Evolutionary conservation across 2,797 vertebrate species (phyloP), one percentile per base, ranked within the genome.

Genomic region (Staurois parvus): DNA sequence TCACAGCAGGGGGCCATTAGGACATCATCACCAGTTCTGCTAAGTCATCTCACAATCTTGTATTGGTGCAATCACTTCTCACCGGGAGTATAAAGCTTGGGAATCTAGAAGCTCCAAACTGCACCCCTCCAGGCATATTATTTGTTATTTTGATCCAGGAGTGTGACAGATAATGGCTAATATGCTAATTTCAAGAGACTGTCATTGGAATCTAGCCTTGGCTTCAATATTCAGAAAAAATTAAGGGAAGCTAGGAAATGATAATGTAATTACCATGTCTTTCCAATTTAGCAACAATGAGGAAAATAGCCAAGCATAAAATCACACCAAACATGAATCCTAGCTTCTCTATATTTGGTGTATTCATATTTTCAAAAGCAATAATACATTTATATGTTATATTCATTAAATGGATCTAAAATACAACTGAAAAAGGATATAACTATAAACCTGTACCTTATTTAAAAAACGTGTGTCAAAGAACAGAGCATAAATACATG

Each of bases 31-130:
- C 84, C 87, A 88, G 90, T 92, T 93, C 92, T 94, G 91, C 92
- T 92, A 93, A 94, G 93, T 94, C 93, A 93, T 93, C 92, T 93
- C 90, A 92, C 92, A 92, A 93, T 94, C 92, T 90, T 90, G 90
- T 91, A 92, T 93, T 91, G 92, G 89, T 92, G 92, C 94, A 93
- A 90, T 94, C 91, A 91, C 87, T 88, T 94, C 91, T 93, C 90
- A 92, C 90, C 88, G 87, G 90, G 91, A 89, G 88, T 91, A 86
- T 92, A 89, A 85, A 87, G 92, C 91, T 90, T 40, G 89, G 89
- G 86, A 92, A 92, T 92, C 89, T 88, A 89, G 90, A 91, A 92
- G 91, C 88, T 91, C 90, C 89, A 91, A 90, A 90, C 78, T 2
- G 81, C 88, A 87, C 83, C 91, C 89, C 92, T 93, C 91, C 86